Percentiles rank a stretch among this genome's conserved stretches.
Evolutionary conservation across 2,888 invertebrate genomes (phyloP).

Genomic region (Leucozona laternaria): DNA sequence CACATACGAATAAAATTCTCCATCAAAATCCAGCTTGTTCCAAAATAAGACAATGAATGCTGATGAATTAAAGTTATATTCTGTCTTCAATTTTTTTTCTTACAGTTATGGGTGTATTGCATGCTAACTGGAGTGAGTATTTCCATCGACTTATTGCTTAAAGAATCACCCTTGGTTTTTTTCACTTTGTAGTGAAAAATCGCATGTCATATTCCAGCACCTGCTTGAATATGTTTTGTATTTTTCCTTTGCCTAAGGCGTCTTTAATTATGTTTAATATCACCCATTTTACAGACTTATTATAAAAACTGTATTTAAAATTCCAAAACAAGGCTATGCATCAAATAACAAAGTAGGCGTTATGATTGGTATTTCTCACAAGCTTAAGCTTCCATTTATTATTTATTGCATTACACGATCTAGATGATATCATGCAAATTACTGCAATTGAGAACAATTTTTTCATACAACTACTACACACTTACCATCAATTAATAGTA

Average conservation of each 20-base stretch:
- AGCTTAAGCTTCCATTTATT: conserved; percentile 16
- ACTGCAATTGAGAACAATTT: conserved; percentile 13
- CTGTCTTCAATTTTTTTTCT: too few relatives aligned
- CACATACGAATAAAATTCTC: too few relatives aligned
- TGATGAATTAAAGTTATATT: too few relatives aligned
- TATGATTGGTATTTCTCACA: neutral
- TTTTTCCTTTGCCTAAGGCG: neutral
- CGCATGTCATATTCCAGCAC: neutral
- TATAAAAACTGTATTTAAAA: conserved; percentile 14
- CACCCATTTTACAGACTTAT: neutral
- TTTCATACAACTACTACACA: neutral
- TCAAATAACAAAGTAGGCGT: conserved; percentile 4
- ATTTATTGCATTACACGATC: conserved; percentile 16
- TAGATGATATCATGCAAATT: conserved; percentile 30
- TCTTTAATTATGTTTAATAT: conserved; percentile 15
- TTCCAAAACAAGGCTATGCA: conserved; percentile 19
- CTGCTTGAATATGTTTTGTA: neutral
- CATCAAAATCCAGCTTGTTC: too few relatives aligned
- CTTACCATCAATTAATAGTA: neutral
- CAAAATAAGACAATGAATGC: too few relatives aligned
- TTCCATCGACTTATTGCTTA: too few relatives aligned
- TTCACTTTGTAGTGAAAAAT: neutral
- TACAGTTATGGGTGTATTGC: too few relatives aligned
- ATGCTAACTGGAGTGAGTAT: too few relatives aligned
- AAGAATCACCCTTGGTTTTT: too few relatives aligned